Evolutionary conservation across 1,140 invertebrate genomes (phyloP).

Genomic region (Bombus superbus): DNA sequence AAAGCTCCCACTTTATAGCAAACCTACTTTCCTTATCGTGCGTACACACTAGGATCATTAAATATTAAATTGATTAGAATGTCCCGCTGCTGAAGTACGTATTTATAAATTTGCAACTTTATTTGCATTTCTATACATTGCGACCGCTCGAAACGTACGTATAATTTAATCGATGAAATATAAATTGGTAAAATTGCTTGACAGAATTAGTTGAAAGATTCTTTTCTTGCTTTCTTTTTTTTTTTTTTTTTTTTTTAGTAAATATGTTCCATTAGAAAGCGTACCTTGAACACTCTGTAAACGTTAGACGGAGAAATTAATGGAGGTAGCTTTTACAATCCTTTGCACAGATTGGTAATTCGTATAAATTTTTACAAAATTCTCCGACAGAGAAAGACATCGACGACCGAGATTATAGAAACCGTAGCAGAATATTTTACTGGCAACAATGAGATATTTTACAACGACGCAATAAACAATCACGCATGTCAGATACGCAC

Average conservation of each 20-base stretch:
- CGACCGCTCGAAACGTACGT: background rate
- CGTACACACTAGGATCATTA: background rate
- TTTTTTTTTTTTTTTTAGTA: background rate
- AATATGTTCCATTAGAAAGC: background rate
- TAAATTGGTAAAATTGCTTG: background rate
- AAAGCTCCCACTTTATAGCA: background rate
- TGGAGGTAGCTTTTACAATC: too few species aligned
- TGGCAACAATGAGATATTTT: background rate
- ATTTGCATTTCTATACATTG: background rate
- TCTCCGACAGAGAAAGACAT: background rate
- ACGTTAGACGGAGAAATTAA: background rate
- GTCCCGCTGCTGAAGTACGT: background rate
- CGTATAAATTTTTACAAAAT: background rate
- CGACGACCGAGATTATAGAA: background rate
- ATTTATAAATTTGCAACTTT: background rate
- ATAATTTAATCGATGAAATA: background rate
- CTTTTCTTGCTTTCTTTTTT: background rate
- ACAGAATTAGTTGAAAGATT: background rate
- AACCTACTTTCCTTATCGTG: background rate
- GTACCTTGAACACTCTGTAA: background rate
- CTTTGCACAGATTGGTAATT: background rate
- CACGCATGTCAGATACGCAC: rapidly evolving
- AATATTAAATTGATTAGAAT: background rate
- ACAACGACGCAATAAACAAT: background rate
- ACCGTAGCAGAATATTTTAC: background rate